Evolutionary conservation across 2,797 vertebrate genomes (phyloP).

Genomic region (Catharus ustulatus): DNA sequence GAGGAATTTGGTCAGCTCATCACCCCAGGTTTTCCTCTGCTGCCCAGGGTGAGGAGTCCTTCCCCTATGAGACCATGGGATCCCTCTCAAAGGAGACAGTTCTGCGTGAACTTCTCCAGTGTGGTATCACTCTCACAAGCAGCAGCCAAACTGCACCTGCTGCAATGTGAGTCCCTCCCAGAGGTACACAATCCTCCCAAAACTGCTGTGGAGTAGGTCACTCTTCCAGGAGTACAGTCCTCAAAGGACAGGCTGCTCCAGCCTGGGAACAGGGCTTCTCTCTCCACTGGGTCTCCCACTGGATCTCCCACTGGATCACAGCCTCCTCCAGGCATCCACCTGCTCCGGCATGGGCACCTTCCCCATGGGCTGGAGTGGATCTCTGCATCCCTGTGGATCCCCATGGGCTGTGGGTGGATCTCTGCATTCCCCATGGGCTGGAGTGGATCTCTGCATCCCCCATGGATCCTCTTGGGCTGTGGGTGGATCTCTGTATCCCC

Average conservation of each 20-base stretch:
- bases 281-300: rapidly evolving
- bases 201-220: rapidly evolving
- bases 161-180: rapidly evolving
- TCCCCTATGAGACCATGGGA: rapidly evolving
- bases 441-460: too few relatives aligned
- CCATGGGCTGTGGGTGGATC: rapidly evolving
- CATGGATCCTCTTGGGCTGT: too few relatives aligned
- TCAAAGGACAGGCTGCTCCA: background rate
- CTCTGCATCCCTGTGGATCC: too few relatives aligned
- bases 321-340: background rate
- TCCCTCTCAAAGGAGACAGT: background rate
- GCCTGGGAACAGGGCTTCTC: background rate
- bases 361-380: too few relatives aligned
- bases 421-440: background rate
- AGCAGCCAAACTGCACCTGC: background rate
- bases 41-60: background rate
- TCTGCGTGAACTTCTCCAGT: background rate
- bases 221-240: background rate
- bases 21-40: rapidly evolving
- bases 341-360: rapidly evolving
- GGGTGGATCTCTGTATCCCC: too few relatives aligned
- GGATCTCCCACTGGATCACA: background rate
- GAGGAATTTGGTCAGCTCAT: too few relatives aligned
- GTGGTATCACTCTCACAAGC: rapidly evolving
- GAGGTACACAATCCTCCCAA: rapidly evolving